Evolutionary conservation across 1,140 invertebrate species (phyloP).

Genomic region (Grapholita molesta): DNA sequence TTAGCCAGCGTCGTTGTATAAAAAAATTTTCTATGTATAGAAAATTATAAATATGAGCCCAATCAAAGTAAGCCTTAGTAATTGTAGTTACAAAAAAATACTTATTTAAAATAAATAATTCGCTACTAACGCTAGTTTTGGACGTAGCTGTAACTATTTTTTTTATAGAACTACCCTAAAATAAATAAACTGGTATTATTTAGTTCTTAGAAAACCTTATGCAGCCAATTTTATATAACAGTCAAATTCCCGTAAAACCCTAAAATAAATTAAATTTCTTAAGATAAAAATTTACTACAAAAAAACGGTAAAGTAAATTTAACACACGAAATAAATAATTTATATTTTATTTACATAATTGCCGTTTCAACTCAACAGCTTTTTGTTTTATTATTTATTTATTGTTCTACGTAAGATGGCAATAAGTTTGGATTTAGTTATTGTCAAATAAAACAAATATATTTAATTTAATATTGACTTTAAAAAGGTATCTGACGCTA

Average conservation of each 20-base stretch:
- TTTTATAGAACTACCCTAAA: slow-evolving; percentile 23
- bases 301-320: neutral
- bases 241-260: neutral
- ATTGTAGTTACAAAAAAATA: neutral
- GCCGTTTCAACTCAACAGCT: neutral
- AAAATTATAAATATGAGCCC: neutral
- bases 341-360: slow-evolving; percentile 15
- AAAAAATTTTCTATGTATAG: neutral
- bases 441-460: too few species aligned
- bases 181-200: slow-evolving; percentile 29
- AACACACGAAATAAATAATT: slow-evolving; percentile 2
- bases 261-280: slow-evolving; percentile 21
- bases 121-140: slow-evolving; percentile 32
- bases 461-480: too few species aligned
- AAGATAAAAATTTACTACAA: neutral
- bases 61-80: slow-evolving; percentile 14
- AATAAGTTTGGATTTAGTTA: too few species aligned
- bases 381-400: neutral
- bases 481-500: too few species aligned
- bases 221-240: neutral
- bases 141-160: slow-evolving; percentile 31
- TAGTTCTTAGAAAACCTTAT: slow-evolving; percentile 26
- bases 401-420: neutral
- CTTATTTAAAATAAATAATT: slow-evolving; percentile 26
- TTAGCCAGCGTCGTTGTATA: neutral